These are phyloP conservation scores for Rana temporaria DNA, from an alignment of 2,113 vertebrate genomes.

Conservation along the genomic window DNA sequence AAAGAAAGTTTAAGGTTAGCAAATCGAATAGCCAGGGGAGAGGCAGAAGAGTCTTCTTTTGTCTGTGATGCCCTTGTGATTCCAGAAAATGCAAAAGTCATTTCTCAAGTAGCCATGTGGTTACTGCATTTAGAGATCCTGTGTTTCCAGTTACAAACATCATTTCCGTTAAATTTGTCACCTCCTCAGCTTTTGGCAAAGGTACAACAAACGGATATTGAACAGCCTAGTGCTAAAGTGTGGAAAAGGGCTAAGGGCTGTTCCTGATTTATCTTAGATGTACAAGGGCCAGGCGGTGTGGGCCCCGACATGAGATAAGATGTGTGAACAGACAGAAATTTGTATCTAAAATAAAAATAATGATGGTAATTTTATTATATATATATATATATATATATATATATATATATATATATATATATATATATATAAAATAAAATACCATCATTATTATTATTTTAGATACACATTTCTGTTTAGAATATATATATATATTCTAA, in stretches of 20 bases:
- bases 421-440: not conserved
- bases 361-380: too few relatives aligned
- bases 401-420: not conserved
- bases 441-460: too few relatives aligned
- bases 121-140: constrained; percentile 13
- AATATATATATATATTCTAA: not conserved
- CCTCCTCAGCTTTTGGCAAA: constrained; percentile 69
- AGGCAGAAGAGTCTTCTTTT: too few relatives aligned
- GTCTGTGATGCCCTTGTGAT: too few relatives aligned
- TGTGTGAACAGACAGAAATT: too few relatives aligned
- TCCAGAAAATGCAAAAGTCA: too few relatives aligned
- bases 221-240: constrained; percentile 72
- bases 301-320: not conserved
- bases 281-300: constrained; percentile 11
- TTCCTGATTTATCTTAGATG: constrained; percentile 83
- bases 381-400: not conserved
- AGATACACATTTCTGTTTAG: too few relatives aligned
- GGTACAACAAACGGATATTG: constrained; percentile 74
- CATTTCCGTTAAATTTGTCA: constrained; percentile 63
- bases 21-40: too few relatives aligned
- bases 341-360: too few relatives aligned
- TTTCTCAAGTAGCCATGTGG: not conserved
- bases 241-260: constrained; percentile 70
- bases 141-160: constrained; percentile 17
- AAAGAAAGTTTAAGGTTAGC: too few relatives aligned